A percentile compares a stretch with the other conserved stretches of the same genome.
These are phyloP conservation scores for Oenanthe oenanthe DNA, from an alignment of 2,113 vertebrate species.

Conservation along the genomic window DNA sequence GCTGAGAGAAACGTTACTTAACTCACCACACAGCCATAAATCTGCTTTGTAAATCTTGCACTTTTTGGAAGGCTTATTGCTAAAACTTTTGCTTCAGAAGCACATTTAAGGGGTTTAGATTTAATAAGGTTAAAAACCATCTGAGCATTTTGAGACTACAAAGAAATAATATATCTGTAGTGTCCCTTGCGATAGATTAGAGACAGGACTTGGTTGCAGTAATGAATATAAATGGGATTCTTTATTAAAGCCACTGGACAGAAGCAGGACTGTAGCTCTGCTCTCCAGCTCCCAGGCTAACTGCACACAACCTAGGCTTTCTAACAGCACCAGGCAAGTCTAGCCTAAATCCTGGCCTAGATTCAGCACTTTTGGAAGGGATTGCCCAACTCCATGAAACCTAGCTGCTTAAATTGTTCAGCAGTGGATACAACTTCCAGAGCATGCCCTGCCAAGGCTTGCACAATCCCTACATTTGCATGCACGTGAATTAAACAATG, in stretches of 20 bases:
- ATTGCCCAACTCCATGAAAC: background rate
- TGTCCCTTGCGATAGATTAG: conserved; percentile 58
- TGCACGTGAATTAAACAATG: conserved; percentile 6
- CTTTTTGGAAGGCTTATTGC: conserved; percentile 43
- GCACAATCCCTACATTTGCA: background rate
- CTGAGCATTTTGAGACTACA: conserved; percentile 57
- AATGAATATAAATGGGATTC: conserved; percentile 65
- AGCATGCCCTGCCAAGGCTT: background rate
- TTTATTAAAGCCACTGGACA: conserved; percentile 66
- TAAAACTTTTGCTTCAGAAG: conserved; percentile 61
- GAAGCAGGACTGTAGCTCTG: background rate
- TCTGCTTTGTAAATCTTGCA: conserved; percentile 46
- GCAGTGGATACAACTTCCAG: background rate
- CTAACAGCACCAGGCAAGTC: background rate
- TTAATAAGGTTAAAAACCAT: conserved; percentile 63
- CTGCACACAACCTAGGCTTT: conserved; percentile 4
- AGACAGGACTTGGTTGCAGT: conserved; percentile 22
- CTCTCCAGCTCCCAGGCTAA: conserved; percentile 38
- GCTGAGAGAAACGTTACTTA: conserved; percentile 14
- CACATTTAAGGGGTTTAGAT: conserved; percentile 48
- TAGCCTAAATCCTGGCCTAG: conserved; percentile 46
- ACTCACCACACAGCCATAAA: conserved; percentile 6
- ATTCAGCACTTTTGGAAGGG: conserved; percentile 27
- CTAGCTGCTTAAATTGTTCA: background rate
- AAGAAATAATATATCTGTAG: conserved; percentile 58